Percentiles rank a stretch among this genome's conserved stretches.
Conservation (phyloP, 2,113 vertebrate species). For the Equus przewalskii region DNA sequence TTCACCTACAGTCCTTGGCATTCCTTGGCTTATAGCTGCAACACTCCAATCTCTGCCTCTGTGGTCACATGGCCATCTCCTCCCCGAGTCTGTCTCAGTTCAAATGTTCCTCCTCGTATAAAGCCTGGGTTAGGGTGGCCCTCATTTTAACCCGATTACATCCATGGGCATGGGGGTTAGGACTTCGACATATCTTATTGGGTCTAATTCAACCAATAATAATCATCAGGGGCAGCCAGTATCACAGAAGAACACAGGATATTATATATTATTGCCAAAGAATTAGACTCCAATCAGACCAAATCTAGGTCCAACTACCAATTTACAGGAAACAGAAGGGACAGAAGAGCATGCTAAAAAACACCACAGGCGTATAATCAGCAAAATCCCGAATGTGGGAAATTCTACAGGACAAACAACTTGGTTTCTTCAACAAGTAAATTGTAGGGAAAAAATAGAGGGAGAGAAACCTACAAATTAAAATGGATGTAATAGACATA, state of each 20-base stretch:
- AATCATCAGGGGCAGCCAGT: not conserved
- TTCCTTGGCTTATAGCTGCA: not conserved
- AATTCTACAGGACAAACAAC: not conserved
- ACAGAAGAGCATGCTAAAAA: not conserved
- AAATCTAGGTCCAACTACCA: constrained; percentile 27
- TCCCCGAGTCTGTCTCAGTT: not conserved
- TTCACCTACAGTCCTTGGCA: not conserved
- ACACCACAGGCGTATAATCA: not conserved
- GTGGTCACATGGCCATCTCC: not conserved
- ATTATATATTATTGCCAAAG: not conserved
- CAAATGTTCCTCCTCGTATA: not conserved
- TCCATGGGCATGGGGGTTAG: not conserved
- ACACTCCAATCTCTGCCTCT: not conserved
- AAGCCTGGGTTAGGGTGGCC: not conserved
- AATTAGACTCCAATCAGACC: constrained; percentile 13
- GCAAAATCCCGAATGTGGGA: not conserved
- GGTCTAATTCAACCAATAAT: not conserved
- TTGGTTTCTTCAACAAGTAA: constrained; percentile 26
- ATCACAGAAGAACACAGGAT: not conserved
- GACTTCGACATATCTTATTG: not conserved
- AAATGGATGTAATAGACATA: not conserved
- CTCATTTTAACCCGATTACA: not conserved
- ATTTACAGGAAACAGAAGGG: not conserved
- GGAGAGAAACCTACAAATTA: not conserved
- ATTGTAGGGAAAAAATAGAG: not conserved